A percentile compares a stretch with the other conserved stretches of the same genome.
phyloP scores from a whole-genome alignment of 2,797 vertebrate species.

The Tokudaia tokunoshimensis region DNA sequence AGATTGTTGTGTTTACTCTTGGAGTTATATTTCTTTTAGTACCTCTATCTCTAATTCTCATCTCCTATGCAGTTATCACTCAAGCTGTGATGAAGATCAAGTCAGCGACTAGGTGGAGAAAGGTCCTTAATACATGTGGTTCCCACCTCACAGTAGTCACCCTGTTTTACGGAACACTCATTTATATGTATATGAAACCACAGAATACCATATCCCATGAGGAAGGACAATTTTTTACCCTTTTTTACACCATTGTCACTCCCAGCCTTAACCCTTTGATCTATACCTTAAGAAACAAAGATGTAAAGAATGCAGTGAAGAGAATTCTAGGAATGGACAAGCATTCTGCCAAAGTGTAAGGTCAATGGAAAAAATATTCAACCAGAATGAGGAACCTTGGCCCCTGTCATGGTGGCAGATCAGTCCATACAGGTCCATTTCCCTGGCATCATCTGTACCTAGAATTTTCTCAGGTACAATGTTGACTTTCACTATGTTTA shows the following conservation, averaged over 20 bases:
- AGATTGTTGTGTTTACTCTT: constrained; percentile 47
- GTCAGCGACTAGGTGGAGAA: constrained; percentile 52
- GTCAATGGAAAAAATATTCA: not conserved
- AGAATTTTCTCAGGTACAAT: not conserved
- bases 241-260: constrained; percentile 71
- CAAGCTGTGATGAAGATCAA: constrained; percentile 73
- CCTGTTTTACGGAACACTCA: constrained; percentile 73
- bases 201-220: constrained; percentile 45
- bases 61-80: constrained; percentile 75
- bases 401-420: not conserved
- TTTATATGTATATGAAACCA: constrained; percentile 75
- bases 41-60: constrained; percentile 65
- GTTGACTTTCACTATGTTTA: not conserved
- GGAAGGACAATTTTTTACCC: constrained; percentile 70
- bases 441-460: not conserved
- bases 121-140: constrained; percentile 75
- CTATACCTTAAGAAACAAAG: constrained; percentile 79
- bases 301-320: constrained; percentile 65
- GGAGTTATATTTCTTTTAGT: constrained; percentile 50
- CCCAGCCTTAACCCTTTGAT: constrained; percentile 75
- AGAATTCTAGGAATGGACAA: not conserved
- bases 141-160: constrained; percentile 76
- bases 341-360: not conserved
- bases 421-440: not conserved
- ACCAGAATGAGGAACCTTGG: not conserved